Percentiles rank a stretch among this genome's conserved stretches.
These are phyloP conservation scores for Eulacestoma nigropectus DNA, from an alignment of 2,113 vertebrate genomes.

Conservation along the genomic window DNA sequence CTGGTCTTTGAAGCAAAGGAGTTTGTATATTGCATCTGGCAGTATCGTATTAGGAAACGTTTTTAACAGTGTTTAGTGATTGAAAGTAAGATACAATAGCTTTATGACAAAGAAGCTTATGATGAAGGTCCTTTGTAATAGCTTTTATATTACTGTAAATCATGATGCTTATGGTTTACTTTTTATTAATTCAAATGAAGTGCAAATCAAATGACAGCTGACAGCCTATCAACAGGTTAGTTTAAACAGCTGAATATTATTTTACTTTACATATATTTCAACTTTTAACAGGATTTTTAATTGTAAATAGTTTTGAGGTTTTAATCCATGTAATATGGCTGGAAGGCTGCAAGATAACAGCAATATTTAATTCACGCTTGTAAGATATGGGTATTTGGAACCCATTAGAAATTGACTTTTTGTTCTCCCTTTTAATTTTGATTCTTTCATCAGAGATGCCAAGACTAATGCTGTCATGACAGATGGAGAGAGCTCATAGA, in stretches of 20 bases:
- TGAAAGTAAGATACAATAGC: conserved; percentile 59
- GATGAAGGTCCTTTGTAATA: conserved; percentile 51
- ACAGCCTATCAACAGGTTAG: conserved; percentile 54
- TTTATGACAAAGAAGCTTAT: conserved; percentile 64
- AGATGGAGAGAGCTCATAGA: conserved; percentile 57
- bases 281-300: conserved; percentile 50
- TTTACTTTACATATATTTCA: conserved; percentile 47
- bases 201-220: conserved; percentile 61
- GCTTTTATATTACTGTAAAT: conserved; percentile 58
- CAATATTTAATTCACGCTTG: conserved; percentile 56
- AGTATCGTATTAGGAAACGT: conserved; percentile 9
- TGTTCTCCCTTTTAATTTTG: conserved; percentile 61
- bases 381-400: conserved; percentile 55
- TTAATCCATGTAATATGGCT: not conserved
- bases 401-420: conserved; percentile 54
- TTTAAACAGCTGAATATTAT: conserved; percentile 50
- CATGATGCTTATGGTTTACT: conserved; percentile 53
- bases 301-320: conserved; percentile 23
- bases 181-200: conserved; percentile 66
- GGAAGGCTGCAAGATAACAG: conserved; percentile 46
- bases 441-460: conserved; percentile 63
- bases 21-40: conserved; percentile 3
- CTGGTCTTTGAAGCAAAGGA: conserved; percentile 40
- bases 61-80: conserved; percentile 62
- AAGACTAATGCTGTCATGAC: conserved; percentile 61